Evolutionary conservation across 2,113 vertebrate species (phyloP).

Genomic region (Drymodes brunneopygia): DNA sequence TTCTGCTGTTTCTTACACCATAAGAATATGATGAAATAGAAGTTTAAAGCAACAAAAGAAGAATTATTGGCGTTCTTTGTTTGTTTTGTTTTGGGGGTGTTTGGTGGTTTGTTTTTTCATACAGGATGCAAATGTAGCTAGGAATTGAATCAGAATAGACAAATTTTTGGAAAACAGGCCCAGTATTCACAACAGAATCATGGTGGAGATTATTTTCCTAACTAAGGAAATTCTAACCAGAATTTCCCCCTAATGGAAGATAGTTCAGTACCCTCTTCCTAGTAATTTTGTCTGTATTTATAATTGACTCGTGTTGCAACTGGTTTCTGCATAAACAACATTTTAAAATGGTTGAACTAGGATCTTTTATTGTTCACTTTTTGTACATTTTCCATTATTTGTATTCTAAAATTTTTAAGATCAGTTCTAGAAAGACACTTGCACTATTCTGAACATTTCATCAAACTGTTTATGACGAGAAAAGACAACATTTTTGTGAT

Average conservation of each 20-base stretch:
- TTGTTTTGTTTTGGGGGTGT: background rate
- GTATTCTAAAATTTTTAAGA: background rate
- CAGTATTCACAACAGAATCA: background rate
- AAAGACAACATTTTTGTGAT: background rate
- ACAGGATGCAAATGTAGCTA: fast-evolving
- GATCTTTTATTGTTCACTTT: background rate
- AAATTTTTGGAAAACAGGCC: background rate
- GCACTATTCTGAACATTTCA: background rate
- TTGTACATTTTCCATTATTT: background rate
- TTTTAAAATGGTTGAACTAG: background rate
- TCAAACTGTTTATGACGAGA: background rate
- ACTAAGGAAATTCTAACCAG: background rate
- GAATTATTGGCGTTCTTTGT: background rate
- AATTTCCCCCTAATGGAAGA: background rate
- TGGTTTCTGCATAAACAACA: background rate
- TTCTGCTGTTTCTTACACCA: background rate
- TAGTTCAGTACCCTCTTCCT: background rate
- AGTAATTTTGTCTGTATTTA: background rate
- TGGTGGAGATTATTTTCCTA: background rate
- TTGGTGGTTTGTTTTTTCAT: background rate
- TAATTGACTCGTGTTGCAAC: background rate
- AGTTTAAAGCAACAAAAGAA: background rate
- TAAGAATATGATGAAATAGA: background rate
- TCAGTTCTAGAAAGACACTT: background rate
- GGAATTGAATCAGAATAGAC: background rate